Base-by-base conservation (phyloP, 2,888 invertebrate genomes). In the Rotaria socialis region DNA sequence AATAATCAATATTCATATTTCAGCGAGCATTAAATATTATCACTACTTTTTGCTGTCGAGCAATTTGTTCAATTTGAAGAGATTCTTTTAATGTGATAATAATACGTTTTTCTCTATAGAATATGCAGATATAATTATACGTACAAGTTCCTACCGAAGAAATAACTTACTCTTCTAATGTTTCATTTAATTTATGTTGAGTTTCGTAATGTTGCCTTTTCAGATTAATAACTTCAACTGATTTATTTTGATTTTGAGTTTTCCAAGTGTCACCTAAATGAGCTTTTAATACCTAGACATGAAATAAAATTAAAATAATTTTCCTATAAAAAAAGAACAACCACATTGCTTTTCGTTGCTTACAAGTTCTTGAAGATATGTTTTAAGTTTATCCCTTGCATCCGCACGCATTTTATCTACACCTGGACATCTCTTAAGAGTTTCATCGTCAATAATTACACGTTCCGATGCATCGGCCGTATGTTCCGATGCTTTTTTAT, bases 321-420 rank as follows among this genome's bases (percentile, higher is more conserved):
- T 52, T 52, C 52, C 3, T 14, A 16, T 16, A 35, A 16, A 67
- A 35, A 35, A 35, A 35, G 2, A 35, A 35, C 35, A 35, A 35
- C 35, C 35, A 2, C 16, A 35, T 22, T 50, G 16, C 16, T 14
- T 14, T 16, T 14, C 4, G 2, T 43, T 24, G 10, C 3, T 80
- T 47, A 80, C 80, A 47, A 47, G n/a, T 47, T 80, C 80, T 47
- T 80, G 80, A 22, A 80, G 43, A 47, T 80, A 80, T 47, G n/a
- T 47, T 47, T 80, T 80, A 47, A 80, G 80, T 80, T 80, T 80
- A 11, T 80, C 80, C 47, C 80, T 43, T 80, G 80, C 47, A n/a
- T 80, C 80, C 3, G 47, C 80, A 4, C n/a, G 22, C 47, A 80
- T 47, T 80, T 80, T 80, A 80, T 80, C 80, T 4, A 80, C 47